Evolutionary conservation across 2,797 vertebrate genomes (phyloP).

Genomic region (Sebastolobus altivelis): DNA sequence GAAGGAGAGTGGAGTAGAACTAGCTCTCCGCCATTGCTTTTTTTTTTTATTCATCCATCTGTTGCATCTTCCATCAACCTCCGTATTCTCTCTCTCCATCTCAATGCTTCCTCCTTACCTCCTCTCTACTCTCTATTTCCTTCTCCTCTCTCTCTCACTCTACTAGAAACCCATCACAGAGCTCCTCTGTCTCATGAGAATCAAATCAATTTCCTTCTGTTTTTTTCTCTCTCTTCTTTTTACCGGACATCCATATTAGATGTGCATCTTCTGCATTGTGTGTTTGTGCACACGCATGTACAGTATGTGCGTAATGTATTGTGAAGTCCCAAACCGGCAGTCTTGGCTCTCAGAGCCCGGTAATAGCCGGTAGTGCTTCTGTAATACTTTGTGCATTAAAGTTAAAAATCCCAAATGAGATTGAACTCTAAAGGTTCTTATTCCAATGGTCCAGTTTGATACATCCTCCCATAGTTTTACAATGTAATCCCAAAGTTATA

Average conservation of each 20-base stretch:
- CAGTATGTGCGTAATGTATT: constrained; percentile 10
- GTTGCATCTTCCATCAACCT: constrained; percentile 34
- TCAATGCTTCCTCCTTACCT: constrained; percentile 13
- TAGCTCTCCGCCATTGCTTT: constrained; percentile 26
- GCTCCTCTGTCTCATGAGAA: constrained; percentile 62
- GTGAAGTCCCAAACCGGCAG: constrained; percentile 28
- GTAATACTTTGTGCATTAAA: constrained; percentile 49
- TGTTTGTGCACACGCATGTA: constrained; percentile 20
- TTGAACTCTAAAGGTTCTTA: constrained; percentile 46
- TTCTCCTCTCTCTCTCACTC: constrained; percentile 30
- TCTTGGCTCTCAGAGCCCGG: constrained; percentile 46
- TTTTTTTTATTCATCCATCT: constrained; percentile 47
- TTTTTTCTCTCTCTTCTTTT: constrained; percentile 16
- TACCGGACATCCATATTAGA: constrained; percentile 26
- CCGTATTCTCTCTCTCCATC: constrained; percentile 20
- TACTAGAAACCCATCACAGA: constrained; percentile 53
- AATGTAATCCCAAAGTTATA: constrained; percentile 52
- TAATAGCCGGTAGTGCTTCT: constrained; percentile 50
- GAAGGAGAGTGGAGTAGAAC: constrained; percentile 18
- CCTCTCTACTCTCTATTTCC: constrained; percentile 32
- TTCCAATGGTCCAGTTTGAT: constrained; percentile 57
- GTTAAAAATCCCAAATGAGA: constrained; percentile 65
- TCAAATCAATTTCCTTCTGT: constrained; percentile 64
- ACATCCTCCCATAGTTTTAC: constrained; percentile 58
- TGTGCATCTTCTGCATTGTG: constrained; percentile 35